These are phyloP conservation scores for Ophiothrix spiculata DNA, from an alignment of 35 echinoderm and acorn worm species.

Conservation along the genomic window DNA sequence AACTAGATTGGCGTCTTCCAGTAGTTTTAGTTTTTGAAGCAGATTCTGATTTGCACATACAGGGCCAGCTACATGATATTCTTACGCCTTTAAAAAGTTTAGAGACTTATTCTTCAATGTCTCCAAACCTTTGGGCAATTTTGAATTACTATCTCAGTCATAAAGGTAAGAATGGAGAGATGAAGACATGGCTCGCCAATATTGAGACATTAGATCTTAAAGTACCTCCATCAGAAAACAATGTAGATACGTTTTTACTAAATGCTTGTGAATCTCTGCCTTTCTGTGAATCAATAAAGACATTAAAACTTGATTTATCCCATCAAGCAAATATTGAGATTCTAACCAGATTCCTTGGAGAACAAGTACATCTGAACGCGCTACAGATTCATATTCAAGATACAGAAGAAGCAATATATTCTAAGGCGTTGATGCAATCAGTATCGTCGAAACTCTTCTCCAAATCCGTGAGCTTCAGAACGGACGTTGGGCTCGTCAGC, in stretches of 20 bases:
- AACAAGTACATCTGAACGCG: not conserved
- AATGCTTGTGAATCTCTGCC: not conserved
- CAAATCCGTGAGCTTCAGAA: not conserved
- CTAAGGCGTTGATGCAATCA: not conserved
- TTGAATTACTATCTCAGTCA: not conserved
- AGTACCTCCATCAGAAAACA: not conserved
- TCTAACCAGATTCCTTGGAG: not conserved
- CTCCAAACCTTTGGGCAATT: not conserved
- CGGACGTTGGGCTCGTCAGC: too few species aligned
- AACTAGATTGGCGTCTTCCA: not conserved
- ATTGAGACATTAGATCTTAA: not conserved
- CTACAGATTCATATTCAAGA: not conserved
- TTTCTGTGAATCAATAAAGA: not conserved
- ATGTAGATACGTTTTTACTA: not conserved
- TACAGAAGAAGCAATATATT: not conserved
- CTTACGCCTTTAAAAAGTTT: not conserved
- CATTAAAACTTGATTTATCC: not conserved
- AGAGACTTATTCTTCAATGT: not conserved
- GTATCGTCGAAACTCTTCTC: not conserved
- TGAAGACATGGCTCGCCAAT: not conserved
- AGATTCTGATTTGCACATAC: not conserved
- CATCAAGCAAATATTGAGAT: too few species aligned
- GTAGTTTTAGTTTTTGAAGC: not conserved
- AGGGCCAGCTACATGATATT: not conserved
- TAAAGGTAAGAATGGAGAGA: not conserved